Conservation (phyloP, 2,888 invertebrate species). For the Chalcis sispes region DNA sequence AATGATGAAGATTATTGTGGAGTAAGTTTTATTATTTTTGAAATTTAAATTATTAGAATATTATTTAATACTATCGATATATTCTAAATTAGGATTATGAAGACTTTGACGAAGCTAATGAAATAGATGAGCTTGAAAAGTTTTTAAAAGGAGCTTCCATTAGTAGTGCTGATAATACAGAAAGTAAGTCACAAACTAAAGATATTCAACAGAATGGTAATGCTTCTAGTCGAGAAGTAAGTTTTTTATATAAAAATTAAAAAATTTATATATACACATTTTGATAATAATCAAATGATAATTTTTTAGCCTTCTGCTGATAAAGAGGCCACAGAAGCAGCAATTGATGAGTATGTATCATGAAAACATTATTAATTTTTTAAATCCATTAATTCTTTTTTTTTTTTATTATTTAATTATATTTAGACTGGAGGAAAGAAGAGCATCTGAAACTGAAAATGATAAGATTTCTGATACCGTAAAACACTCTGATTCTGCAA, state of each 20-base stretch:
- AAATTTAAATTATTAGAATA: neutral
- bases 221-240: conserved; percentile 75
- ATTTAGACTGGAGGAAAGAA: conserved; percentile 68
- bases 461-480: conserved; percentile 62
- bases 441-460: conserved; percentile 61
- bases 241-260: conserved; percentile 22
- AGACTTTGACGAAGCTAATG: conserved; percentile 93
- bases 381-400: conserved; percentile 18
- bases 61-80: conserved; percentile 1
- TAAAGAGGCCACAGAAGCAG: conserved; percentile 65
- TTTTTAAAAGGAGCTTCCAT: conserved; percentile 86
- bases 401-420: conserved; percentile 24
- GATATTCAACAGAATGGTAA: conserved; percentile 73
- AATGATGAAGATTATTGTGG: conserved; percentile 95
- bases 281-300: conserved; percentile 37
- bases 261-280: conserved; percentile 45
- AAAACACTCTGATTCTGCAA: conserved; percentile 66
- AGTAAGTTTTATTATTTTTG: conserved; percentile 77
- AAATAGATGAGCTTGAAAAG: conserved; percentile 91
- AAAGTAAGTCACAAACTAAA: conserved; percentile 67
- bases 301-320: conserved; percentile 72
- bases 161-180: conserved; percentile 75
- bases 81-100: conserved; percentile 88
- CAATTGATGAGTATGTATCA: conserved; percentile 41
- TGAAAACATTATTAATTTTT: neutral